Evolutionary conservation across 2,888 invertebrate species (phyloP).

Genomic region (Embidobia sp.): DNA sequence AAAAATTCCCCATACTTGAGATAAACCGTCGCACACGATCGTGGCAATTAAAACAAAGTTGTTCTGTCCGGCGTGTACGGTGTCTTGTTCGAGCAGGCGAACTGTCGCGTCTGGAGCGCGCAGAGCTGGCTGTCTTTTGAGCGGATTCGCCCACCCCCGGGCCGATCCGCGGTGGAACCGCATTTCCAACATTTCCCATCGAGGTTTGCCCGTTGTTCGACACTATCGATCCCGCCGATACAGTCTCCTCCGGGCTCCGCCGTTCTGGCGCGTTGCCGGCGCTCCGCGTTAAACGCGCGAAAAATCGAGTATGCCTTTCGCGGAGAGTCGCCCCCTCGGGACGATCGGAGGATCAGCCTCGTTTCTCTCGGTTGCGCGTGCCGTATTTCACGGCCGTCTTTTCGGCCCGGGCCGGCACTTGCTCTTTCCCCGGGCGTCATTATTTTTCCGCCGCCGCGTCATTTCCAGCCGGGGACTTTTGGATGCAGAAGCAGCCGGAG

Average conservation of each 20-base stretch:
- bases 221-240: conserved; percentile 56
- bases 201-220: conserved; percentile 59
- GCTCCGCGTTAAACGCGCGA: conserved; percentile 53
- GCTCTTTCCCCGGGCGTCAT: conserved; percentile 25
- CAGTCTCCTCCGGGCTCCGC: conserved; percentile 11
- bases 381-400: conserved; percentile 49
- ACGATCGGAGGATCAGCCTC: conserved; percentile 39
- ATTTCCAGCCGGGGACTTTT: conserved; percentile 21
- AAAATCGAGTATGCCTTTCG: conserved; percentile 44
- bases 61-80: no score
- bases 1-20: no score
- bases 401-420: conserved; percentile 18
- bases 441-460: conserved; percentile 30
- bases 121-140: no score
- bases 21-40: no score
- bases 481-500: conserved; percentile 5
- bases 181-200: conserved; percentile 53
- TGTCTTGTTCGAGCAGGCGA: no score
- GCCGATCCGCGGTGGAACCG: conserved; percentile 32
- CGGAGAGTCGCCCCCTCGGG: conserved; percentile 18
- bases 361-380: conserved; percentile 40
- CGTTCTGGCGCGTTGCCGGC: conserved; percentile 39
- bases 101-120: no score
- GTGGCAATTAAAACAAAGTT: no score
- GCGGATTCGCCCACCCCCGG: no score